Percentiles rank a stretch among this genome's conserved stretches.
These are phyloP conservation scores for Poecilia gillii DNA, from an alignment of 2,797 vertebrate genomes.

Conservation along the genomic window DNA sequence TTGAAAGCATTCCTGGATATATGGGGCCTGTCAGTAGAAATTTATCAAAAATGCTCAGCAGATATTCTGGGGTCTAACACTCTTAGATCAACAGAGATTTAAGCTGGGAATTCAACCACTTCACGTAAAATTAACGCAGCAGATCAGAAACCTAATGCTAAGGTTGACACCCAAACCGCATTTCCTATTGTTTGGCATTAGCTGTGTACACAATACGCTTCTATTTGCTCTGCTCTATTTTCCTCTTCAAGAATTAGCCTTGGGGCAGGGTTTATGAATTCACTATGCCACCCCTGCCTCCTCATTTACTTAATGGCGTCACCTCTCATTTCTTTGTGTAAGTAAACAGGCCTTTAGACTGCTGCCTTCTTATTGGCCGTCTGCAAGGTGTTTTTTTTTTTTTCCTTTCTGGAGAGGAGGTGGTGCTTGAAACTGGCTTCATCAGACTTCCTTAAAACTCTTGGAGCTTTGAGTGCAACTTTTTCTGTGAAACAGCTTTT, in stretches of 20 bases:
- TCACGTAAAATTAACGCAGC: conserved; percentile 39
- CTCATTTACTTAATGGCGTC: conserved; percentile 63
- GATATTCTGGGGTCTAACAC: conserved; percentile 52
- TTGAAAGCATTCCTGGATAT: conserved; percentile 58
- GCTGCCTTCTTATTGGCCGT: conserved; percentile 64
- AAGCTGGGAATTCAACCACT: conserved; percentile 36
- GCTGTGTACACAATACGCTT: conserved; percentile 54
- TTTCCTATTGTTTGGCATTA: conserved; percentile 53
- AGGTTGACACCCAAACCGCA: conserved; percentile 43
- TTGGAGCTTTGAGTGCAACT: conserved; percentile 47
- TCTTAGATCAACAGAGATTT: conserved; percentile 47
- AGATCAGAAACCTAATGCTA: conserved; percentile 46
- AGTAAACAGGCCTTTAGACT: conserved; percentile 54
- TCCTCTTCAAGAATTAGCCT: conserved; percentile 43
- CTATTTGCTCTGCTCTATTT: conserved; percentile 65
- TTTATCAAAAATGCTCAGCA: conserved; percentile 64
- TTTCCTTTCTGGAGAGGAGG: conserved; percentile 78
- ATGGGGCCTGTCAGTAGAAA: conserved; percentile 67
- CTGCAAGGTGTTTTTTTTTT: conserved; percentile 58
- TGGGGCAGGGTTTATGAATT: conserved; percentile 51
- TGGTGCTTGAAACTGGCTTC: conserved; percentile 79
- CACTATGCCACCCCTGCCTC: conserved; percentile 35
- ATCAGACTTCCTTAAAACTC: conserved; percentile 82
- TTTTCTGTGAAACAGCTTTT: conserved; percentile 37
- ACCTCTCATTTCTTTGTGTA: conserved; percentile 71